Base-by-base conservation (phyloP, 2,113 vertebrate genomes). In the Hemiprocne comata region DNA sequence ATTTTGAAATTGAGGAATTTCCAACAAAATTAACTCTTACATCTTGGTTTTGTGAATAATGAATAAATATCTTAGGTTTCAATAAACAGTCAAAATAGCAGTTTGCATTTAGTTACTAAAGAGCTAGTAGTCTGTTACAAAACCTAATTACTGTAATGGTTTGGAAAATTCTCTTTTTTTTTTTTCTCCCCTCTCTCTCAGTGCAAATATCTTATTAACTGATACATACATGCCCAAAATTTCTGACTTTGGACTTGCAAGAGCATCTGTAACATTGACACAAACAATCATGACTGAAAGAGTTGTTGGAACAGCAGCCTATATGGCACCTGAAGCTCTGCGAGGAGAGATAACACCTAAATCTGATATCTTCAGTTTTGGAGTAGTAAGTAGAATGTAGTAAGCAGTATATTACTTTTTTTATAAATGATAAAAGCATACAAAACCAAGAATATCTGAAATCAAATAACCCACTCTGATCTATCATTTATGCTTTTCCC, bases 271-370 rank as follows among this genome's bases (percentile, higher is more conserved):
- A 77, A 98, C 97, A 76, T 97, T 97, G 36, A 95, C 98, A 5
- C 97, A 97, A 14, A 99, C 99, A 29, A 96, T 99, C 93, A 98
- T 99, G 98, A 99, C 99, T 3, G 99, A 99, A 93, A 99, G 98
- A 97, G 98, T 99, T 55, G 98, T 99, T 91, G 99, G 99, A 54
- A 99, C 99, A 26, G 98, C 99, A 46, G 99, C 99, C 0, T 99
- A 99, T 77, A 99, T 99, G 99, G 99, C 99, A 6, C 99, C 99
- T 2, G 99, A 99, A 97, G 99, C 99, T 26, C 94, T 99, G 28
- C 95, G 99, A 89, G 99, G 99, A 93, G 98, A 99, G 96, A 98
- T 99, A 97, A 99, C 99, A 9, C 98, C 99, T 6, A 99, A 99
- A 91, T 99, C 99, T 4, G 99, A 99, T 74, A 89, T 99, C 95